phyloP scores from a whole-genome alignment of 2,113 vertebrate species.

The Nesoenas mayeri region DNA sequence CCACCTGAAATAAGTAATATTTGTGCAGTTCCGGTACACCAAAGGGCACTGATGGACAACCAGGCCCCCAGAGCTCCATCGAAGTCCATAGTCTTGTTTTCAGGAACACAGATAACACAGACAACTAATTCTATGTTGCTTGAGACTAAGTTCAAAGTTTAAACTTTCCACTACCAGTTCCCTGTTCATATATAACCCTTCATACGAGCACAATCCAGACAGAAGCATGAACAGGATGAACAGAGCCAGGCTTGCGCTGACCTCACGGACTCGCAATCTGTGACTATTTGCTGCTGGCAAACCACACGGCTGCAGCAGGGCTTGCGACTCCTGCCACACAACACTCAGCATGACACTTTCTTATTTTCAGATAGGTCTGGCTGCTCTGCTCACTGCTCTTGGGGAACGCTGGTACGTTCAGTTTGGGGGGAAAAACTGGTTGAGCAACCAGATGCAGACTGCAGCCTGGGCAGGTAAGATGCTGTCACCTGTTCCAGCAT shows the following conservation, averaged over 20 bases:
- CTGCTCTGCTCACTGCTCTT: neutral
- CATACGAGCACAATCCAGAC: neutral
- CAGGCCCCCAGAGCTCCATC: neutral
- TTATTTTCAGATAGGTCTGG: neutral
- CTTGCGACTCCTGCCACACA: neutral
- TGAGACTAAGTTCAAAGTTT: neutral
- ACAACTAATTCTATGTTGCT: neutral
- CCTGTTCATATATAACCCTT: neutral
- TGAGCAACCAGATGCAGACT: neutral
- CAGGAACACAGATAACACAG: neutral
- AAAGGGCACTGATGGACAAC: neutral
- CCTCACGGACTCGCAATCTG: neutral
- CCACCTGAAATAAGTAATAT: neutral
- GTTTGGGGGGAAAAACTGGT: constrained; percentile 52
- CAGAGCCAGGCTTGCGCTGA: neutral
- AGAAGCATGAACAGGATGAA: neutral
- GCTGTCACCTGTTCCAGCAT: constrained; percentile 27
- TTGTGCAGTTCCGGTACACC: neutral
- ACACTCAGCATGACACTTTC: neutral
- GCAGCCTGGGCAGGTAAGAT: neutral
- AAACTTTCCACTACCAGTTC: neutral
- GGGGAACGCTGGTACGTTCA: constrained; percentile 21
- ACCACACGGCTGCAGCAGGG: neutral
- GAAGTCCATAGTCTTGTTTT: neutral
- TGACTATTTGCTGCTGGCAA: neutral